Percentiles rank a stretch among this genome's conserved stretches.
These are phyloP conservation scores for Mizuhopecten yessoensis DNA, from an alignment of 1,140 invertebrate species.

Conservation along the genomic window DNA sequence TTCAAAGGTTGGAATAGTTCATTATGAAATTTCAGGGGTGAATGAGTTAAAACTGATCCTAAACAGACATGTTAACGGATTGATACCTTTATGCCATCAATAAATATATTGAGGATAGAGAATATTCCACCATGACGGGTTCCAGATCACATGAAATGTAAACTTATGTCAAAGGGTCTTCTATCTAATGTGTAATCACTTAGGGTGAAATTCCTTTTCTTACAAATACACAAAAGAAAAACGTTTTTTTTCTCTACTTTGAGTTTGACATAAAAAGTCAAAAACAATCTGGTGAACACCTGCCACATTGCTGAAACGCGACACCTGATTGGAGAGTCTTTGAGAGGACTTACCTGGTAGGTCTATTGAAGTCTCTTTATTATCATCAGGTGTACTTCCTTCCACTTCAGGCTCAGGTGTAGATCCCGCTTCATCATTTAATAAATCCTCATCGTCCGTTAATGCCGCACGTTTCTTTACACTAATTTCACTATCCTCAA, in stretches of 20 bases:
- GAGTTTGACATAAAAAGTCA: too few relatives aligned
- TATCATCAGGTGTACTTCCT: background rate
- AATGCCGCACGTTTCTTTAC: conserved; percentile 52
- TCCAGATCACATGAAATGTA: background rate
- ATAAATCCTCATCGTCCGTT: conserved; percentile 72
- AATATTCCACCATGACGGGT: too few relatives aligned
- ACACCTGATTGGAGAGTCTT: background rate
- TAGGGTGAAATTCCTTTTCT: background rate
- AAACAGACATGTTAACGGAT: too few relatives aligned
- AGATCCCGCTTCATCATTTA: conserved; percentile 67
- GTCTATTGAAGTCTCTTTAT: background rate
- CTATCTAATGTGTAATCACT: too few relatives aligned
- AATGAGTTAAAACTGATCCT: too few relatives aligned
- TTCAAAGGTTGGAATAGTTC: too few relatives aligned
- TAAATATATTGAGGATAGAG: too few relatives aligned
- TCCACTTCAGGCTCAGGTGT: conserved; percentile 55
- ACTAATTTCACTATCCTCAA: conserved; percentile 60
- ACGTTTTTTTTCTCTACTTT: too few relatives aligned
- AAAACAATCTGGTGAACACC: background rate
- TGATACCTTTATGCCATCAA: too few relatives aligned
- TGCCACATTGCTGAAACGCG: background rate
- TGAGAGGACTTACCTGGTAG: background rate
- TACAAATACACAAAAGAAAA: background rate
- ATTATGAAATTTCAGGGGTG: too few relatives aligned
- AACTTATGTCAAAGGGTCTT: background rate